Evolutionary conservation across 2,888 invertebrate genomes (phyloP), one percentile per base, ranked within the genome.

Genomic region (Chouioia cunea): DNA sequence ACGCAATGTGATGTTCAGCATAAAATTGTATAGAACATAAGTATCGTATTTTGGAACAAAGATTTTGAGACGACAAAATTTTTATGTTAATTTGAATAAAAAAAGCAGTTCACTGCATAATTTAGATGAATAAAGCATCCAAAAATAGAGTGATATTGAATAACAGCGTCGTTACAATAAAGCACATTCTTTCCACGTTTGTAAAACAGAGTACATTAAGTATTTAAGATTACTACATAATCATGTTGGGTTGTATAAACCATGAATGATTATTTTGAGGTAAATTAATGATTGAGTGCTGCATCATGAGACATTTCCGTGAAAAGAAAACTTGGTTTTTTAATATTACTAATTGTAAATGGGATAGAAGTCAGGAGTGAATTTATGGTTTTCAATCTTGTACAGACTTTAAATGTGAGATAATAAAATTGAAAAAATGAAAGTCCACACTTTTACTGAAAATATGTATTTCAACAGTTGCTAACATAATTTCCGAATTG

Each of bases 341-440:
- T 46, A 16, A 10, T n/a, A 50, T 63, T 52, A 44, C 50, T 63
- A 43, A 57, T 44, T 62, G 20, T 15, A 52, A 27, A 70, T 14
- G 43, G 27, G 22, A 36, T 12, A 48, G 47, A 20, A 12, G 56
- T 57, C 56, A 46, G 18, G 46, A 54, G 20, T 65, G 70, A 57
- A 23, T 47, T 62, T 67, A 67, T 58, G 68, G 62, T 70, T 76
- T 75, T 75, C 67, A 73, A 77, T 64, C 8, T 73, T 78, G 76
- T 76, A 77, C 74, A 78, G 74, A 72, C 58, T 73, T 70, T 44
- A 60, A 73, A 75, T 72, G 14, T 59, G 50, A 48, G 54, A 64
- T 70, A 59, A 64, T 74, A 75, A 74, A 65, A 44, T 53, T 22
- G 62, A 43, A 71, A 53, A 70, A 64, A 36, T 36, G 6, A 36